These are phyloP conservation scores for Acleris literana DNA, from an alignment of 2,888 invertebrate species.

Conservation along the genomic window DNA sequence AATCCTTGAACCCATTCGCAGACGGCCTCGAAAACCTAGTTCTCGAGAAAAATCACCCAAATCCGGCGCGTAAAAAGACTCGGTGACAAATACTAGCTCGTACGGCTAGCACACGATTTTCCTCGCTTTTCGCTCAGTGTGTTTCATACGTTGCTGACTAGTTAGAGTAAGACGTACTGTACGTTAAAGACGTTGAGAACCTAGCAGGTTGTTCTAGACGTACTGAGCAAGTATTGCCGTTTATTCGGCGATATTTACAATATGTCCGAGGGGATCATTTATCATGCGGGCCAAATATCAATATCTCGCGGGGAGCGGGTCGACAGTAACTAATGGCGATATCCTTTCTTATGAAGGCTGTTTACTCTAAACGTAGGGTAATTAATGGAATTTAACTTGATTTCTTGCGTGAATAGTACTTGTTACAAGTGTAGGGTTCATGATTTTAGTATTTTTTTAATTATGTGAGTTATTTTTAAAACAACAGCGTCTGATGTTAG, in stretches of 20 bases:
- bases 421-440: neutral
- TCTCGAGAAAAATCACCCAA: slow-evolving; percentile 29
- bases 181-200: no score
- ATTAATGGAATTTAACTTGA: slow-evolving; percentile 24
- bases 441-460: neutral
- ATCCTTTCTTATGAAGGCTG: slow-evolving; percentile 44
- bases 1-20: slow-evolving; percentile 9
- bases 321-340: slow-evolving; percentile 70
- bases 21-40: slow-evolving; percentile 12
- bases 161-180: no score
- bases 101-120: no score
- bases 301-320: slow-evolving; percentile 58
- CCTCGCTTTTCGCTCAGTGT: no score
- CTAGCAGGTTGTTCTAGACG: no score
- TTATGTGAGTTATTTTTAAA: no score
- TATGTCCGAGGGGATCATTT: slow-evolving; percentile 58
- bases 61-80: slow-evolving; percentile 29
- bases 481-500: no score
- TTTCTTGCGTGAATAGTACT: neutral
- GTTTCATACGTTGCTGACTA: no score
- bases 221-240: slow-evolving; percentile 48
- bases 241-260: slow-evolving; percentile 51
- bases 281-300: slow-evolving; percentile 72
- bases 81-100: slow-evolving; percentile 28
- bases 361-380: slow-evolving; percentile 25